Evolutionary conservation across 2,797 vertebrate species (phyloP).

Genomic region (Spinus olivaceus): DNA sequence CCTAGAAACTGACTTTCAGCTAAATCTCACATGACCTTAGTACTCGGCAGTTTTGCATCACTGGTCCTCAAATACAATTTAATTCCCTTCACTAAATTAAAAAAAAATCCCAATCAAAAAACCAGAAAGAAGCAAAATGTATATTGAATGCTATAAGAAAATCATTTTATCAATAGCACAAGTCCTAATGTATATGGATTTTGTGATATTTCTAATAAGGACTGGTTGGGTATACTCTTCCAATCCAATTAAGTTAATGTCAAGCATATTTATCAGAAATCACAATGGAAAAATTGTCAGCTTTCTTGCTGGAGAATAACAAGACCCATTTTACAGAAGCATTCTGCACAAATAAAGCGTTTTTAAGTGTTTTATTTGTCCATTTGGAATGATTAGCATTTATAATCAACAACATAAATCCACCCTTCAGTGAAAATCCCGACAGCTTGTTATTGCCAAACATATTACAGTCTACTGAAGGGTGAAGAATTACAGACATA

Average conservation of each 20-base stretch:
- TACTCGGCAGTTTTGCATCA: neutral
- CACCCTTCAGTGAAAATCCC: neutral
- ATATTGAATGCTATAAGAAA: neutral
- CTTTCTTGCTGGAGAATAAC: neutral
- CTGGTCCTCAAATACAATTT: neutral
- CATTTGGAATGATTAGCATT: constrained; percentile 52
- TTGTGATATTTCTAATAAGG: neutral
- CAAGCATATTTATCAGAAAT: neutral
- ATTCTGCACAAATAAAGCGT: neutral
- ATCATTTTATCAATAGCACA: neutral
- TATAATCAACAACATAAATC: constrained; percentile 34
- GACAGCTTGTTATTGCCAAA: constrained; percentile 26
- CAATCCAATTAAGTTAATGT: neutral
- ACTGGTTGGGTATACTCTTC: neutral
- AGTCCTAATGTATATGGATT: neutral
- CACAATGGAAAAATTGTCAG: neutral
- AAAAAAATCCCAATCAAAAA: neutral
- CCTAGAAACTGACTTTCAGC: neutral
- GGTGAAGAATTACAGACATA: neutral
- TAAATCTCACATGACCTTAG: neutral
- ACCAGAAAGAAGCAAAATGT: neutral
- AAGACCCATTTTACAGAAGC: neutral
- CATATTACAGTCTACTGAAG: neutral
- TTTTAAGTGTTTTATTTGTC: constrained; percentile 50
- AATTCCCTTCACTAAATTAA: neutral